Conservation (phyloP, 2,113 vertebrate species). For the Sceloporus undulatus region DNA sequence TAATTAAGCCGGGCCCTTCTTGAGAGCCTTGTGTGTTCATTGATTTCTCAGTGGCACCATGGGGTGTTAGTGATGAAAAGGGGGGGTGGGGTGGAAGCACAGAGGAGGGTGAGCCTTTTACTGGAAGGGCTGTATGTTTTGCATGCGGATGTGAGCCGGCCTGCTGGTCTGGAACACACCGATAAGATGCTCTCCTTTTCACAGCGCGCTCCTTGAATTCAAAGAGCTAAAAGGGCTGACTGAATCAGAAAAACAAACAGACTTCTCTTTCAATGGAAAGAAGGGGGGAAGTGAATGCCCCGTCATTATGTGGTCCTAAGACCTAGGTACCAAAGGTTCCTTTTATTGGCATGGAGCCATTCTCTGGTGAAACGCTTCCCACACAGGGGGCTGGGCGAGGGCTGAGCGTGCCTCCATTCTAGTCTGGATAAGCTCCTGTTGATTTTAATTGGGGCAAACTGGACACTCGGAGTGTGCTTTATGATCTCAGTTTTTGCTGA, state of each 20-base stretch:
- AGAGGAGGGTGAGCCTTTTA: constrained; percentile 83
- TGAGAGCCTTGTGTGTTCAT: constrained; percentile 70
- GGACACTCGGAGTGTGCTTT: constrained; percentile 67
- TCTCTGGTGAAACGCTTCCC: constrained; percentile 79
- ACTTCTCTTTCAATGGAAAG: constrained; percentile 70
- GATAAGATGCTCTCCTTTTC: constrained; percentile 94
- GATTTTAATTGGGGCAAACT: constrained; percentile 64
- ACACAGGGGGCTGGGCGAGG: constrained; percentile 59
- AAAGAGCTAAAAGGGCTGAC: constrained; percentile 78
- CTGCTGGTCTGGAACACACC: constrained; percentile 87
- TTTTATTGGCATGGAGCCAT: constrained; percentile 82
- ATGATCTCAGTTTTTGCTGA: constrained; percentile 68
- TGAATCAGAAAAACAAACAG: constrained; percentile 87
- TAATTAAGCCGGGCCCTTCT: constrained; percentile 60
- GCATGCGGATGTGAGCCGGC: constrained; percentile 85
- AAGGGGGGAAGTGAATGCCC: constrained; percentile 80
- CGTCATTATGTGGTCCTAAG: constrained; percentile 81
- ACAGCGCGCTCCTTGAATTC: constrained; percentile 77
- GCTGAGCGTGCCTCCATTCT: constrained; percentile 50
- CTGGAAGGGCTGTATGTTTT: constrained; percentile 85
- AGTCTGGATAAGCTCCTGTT: constrained; percentile 63
- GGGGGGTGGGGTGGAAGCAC: constrained; percentile 59
- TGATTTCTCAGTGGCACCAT: constrained; percentile 62
- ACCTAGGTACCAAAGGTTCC: constrained; percentile 82
- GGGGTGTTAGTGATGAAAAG: constrained; percentile 72